Base-by-base conservation (phyloP, 2,888 invertebrate species). In the Acanthococcus lagerstroemiae region DNA sequence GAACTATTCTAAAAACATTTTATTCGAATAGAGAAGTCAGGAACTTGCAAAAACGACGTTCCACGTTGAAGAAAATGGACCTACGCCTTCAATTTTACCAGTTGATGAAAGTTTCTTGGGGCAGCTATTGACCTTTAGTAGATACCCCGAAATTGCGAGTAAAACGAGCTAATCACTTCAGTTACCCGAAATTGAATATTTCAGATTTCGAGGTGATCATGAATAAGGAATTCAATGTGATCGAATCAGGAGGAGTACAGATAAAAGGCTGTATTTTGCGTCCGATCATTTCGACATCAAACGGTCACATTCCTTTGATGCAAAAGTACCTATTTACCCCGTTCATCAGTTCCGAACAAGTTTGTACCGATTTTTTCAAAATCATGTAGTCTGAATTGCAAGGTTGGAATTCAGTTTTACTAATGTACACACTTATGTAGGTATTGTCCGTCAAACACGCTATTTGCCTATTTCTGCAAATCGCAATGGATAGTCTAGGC, bases 171-270 rank as follows among this genome's bases (percentile, higher is more conserved):
- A n/a, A n/a, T n/a, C n/a, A n/a, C n/a, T n/a, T n/a, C n/a, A n/a
- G n/a, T n/a, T n/a, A n/a, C n/a, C n/a, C n/a, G n/a, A n/a, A n/a
- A n/a, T n/a, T n/a, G n/a, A n/a, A n/a, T n/a, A n/a, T 61, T 52
- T 9, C 17, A 69, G 69, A 69, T 25, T 9, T 67, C 2, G 67
- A 61, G 24, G 63, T 60, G 4, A 60, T 56, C 26, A 15, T 50
- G 30, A 52, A 48, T 27, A 27, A 3, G 22, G 46, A 46, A 6
- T 48, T 48, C 19, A 67, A 68, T 37, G 65, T 65, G 0, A 57
- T 65, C 0, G 54, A 65, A 24, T 65, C 61, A 2, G 68, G 67
- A 3, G 69, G 69, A 19, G 67, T 69, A 1, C 68, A 55, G 48
- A 55, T 69, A 9, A 44, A 56, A 44, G 63, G 57, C 12, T 17